Evolutionary conservation across 2,113 vertebrate species (phyloP).

Genomic region (Junco hyemalis): DNA sequence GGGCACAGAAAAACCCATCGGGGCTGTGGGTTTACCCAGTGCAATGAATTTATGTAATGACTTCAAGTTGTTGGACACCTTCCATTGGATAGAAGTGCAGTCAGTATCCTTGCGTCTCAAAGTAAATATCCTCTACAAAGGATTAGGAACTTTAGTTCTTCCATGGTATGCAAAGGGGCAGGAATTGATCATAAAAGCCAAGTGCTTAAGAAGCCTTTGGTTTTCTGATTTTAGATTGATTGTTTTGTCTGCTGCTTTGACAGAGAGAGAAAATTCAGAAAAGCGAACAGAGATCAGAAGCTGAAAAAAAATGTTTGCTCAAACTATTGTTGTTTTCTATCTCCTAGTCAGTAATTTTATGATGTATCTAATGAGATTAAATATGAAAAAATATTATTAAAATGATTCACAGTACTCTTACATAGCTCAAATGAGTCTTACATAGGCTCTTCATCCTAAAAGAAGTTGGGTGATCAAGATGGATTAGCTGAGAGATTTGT

Average conservation of each 20-base stretch:
- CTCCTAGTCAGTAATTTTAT: neutral
- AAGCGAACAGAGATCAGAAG: neutral
- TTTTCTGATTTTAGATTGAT: neutral
- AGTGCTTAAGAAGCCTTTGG: neutral
- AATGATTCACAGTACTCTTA: neutral
- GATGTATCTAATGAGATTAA: neutral
- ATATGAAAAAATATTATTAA: neutral
- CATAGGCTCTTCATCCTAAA: neutral
- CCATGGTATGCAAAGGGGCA: neutral
- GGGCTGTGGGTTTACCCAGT: neutral
- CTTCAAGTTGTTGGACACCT: neutral
- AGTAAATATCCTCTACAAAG: neutral
- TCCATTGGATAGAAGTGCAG: neutral
- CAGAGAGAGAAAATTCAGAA: neutral
- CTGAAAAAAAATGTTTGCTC: neutral
- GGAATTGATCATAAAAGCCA: neutral
- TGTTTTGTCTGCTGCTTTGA: neutral
- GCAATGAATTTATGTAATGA: neutral
- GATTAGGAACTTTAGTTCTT: neutral
- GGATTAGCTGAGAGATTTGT: neutral
- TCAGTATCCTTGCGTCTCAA: neutral
- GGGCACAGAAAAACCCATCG: neutral
- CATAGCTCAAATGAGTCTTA: neutral
- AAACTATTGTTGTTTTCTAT: neutral
- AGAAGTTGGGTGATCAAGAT: neutral